Evolutionary conservation across 2,113 vertebrate species (phyloP).

Genomic region (Perccottus glenii): DNA sequence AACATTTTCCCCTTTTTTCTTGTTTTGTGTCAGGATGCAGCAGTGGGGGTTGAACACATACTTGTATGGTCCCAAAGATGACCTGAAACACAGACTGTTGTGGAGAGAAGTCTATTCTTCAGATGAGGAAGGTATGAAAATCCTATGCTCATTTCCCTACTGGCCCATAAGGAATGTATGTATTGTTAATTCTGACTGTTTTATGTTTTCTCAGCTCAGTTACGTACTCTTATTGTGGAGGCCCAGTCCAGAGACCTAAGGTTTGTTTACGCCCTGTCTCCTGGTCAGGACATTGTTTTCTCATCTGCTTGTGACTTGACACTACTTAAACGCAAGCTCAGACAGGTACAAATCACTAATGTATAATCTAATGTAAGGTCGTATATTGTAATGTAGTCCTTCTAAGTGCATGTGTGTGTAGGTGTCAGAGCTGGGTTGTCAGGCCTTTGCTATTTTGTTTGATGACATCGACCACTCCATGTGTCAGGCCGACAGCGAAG

Average conservation of each 20-base stretch:
- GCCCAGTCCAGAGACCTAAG: constrained; percentile 75
- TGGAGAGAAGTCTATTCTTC: constrained; percentile 89
- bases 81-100: constrained; percentile 87
- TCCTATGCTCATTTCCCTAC: neutral
- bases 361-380: neutral
- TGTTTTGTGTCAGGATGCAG: constrained; percentile 76
- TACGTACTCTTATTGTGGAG: constrained; percentile 79
- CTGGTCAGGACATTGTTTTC: constrained; percentile 89
- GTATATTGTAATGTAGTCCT: neutral
- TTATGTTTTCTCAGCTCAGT: constrained; percentile 63
- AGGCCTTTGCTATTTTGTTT: constrained; percentile 86
- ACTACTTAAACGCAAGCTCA: constrained; percentile 86
- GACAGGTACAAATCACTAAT: constrained; percentile 77
- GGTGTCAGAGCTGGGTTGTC: constrained; percentile 86
- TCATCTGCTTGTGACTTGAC: constrained; percentile 84
- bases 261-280: constrained; percentile 87
- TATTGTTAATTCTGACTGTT: neutral
- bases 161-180: neutral
- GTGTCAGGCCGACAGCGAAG: constrained; percentile 86
- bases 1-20: neutral
- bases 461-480: constrained; percentile 88
- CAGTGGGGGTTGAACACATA: constrained; percentile 84
- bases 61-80: constrained; percentile 87
- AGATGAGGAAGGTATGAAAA: constrained; percentile 82
- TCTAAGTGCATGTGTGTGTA: constrained; percentile 33